Evolutionary conservation across 37 sponge, comb jelly and placozoan species (phyloP).

Genomic region (Halisarca cf. caerulea): DNA sequence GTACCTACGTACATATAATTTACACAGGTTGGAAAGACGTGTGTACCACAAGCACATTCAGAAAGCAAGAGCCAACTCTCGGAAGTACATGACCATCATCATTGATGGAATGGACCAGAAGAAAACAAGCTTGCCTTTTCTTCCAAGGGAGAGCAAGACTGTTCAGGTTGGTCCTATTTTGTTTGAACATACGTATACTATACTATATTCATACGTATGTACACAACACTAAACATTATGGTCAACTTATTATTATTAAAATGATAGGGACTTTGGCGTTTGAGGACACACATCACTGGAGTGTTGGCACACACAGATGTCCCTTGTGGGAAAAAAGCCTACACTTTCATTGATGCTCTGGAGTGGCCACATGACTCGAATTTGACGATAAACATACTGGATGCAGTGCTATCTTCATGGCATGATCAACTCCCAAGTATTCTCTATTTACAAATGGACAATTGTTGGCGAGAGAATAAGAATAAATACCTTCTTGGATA

Average conservation of each 20-base stretch:
- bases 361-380: conserved; percentile 58
- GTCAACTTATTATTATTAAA: no score
- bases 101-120: conserved; percentile 59
- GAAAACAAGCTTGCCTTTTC: conserved; percentile 31
- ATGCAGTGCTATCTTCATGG: not conserved
- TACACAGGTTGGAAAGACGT: not conserved
- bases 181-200: no score
- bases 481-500: conserved; percentile 13
- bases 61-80: not conserved
- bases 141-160: conserved; percentile 25
- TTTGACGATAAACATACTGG: conserved; percentile 42
- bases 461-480: conserved; percentile 44
- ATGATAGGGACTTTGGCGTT: no score
- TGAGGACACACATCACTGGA: no score
- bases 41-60: not conserved
- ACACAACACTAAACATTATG: no score
- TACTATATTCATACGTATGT: no score
- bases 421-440: not conserved
- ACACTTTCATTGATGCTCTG: conserved; percentile 21
- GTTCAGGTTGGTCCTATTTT: no score
- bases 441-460: conserved; percentile 31
- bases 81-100: conserved; percentile 29
- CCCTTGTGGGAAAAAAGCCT: conserved; percentile 18
- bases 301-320: not conserved
- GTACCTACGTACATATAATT: no score